A percentile compares a stretch with the other conserved stretches of the same genome.
Evolutionary conservation across 2,888 invertebrate species (phyloP).

Genomic region (Limnephilus auricula): DNA sequence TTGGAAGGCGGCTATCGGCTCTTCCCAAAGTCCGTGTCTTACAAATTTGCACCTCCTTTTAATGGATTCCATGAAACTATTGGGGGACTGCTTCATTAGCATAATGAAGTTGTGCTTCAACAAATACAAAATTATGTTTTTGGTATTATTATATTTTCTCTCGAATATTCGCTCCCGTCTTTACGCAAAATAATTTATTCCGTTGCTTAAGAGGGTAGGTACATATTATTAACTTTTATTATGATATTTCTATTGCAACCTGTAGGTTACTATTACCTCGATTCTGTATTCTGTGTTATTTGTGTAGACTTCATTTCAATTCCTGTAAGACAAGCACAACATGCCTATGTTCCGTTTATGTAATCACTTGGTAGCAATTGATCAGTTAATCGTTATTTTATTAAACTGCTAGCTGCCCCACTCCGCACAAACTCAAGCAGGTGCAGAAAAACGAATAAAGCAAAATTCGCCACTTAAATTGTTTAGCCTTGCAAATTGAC

Average conservation of each 20-base stretch:
- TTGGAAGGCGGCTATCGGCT: background rate
- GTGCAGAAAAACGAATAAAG: background rate
- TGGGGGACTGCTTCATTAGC: background rate
- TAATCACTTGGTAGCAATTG: background rate
- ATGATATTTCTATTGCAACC: background rate
- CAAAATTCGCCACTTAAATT: background rate
- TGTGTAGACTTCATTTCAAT: background rate
- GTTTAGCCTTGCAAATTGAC: background rate
- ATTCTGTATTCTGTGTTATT: background rate
- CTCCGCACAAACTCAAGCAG: background rate
- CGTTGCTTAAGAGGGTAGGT: background rate
- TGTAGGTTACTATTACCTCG: background rate
- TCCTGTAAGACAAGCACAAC: background rate
- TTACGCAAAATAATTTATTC: background rate
- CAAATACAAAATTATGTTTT: background rate
- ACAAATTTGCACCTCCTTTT: background rate
- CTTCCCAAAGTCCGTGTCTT: background rate
- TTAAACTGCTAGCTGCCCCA: no score
- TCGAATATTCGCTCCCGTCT: background rate
- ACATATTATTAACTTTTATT: background rate
- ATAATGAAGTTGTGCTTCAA: background rate
- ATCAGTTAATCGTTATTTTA: no score
- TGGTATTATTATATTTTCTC: background rate
- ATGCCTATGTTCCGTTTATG: background rate
- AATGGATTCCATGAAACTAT: slow-evolving; percentile 8